Evolutionary conservation across 2,113 vertebrate genomes (phyloP).

Genomic region (Gambusia affinis): DNA sequence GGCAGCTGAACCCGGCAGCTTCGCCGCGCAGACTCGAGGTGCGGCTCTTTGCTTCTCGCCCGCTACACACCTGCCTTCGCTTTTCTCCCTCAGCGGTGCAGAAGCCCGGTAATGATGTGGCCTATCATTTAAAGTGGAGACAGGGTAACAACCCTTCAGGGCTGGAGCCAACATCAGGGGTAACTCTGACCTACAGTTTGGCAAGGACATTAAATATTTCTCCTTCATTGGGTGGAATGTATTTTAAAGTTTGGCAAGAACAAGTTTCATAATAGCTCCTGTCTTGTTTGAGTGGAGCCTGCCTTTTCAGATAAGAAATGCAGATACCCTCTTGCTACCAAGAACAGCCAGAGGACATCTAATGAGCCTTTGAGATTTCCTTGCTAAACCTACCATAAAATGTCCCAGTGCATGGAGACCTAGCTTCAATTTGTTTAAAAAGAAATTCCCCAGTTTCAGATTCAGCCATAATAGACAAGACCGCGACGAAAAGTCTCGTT

Average conservation of each 20-base stretch:
- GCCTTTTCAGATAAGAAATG: constrained; percentile 76
- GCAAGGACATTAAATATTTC: constrained; percentile 70
- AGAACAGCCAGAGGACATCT: constrained; percentile 72
- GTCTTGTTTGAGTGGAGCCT: constrained; percentile 74
- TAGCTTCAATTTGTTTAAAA: constrained; percentile 65
- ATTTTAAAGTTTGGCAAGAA: constrained; percentile 73
- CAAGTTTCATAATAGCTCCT: constrained; percentile 70
- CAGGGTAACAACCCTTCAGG: constrained; percentile 59
- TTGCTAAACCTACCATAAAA: constrained; percentile 79
- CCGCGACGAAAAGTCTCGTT: constrained; percentile 63
- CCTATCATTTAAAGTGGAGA: constrained; percentile 74
- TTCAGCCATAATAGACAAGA: constrained; percentile 69
- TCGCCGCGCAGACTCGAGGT: constrained; percentile 50
- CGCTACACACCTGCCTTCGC: constrained; percentile 51
- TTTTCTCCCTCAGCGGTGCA: constrained; percentile 55
- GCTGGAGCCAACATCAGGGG: constrained; percentile 53
- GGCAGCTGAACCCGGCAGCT: constrained; percentile 64
- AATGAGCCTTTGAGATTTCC: constrained; percentile 83
- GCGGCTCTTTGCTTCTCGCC: constrained; percentile 38
- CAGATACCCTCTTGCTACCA: constrained; percentile 76
- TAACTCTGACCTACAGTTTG: constrained; percentile 49
- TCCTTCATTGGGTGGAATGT: constrained; percentile 48
- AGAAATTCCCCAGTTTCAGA: constrained; percentile 64
- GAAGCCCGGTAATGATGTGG: constrained; percentile 77
- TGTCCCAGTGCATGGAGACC: constrained; percentile 58